Percentiles rank a stretch among this genome's conserved stretches.
phyloP scores from a whole-genome alignment of 2,888 invertebrate species.

The Machimus rusticus region DNA sequence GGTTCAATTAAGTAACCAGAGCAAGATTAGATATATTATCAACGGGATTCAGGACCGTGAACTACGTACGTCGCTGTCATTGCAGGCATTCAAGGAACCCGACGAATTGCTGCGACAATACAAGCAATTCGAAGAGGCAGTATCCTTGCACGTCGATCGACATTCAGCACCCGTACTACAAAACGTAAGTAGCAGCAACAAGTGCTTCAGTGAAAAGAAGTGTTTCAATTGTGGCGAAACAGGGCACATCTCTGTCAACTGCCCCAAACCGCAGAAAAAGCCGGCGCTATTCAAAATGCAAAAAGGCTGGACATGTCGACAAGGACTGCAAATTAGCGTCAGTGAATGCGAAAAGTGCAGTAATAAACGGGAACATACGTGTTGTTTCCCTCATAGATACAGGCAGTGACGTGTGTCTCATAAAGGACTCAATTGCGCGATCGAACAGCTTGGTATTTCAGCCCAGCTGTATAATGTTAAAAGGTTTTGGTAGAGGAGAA shows the following conservation, averaged over 20 bases:
- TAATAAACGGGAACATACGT: neutral
- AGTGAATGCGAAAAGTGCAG: neutral
- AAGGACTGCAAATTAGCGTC: neutral
- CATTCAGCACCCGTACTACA: neutral
- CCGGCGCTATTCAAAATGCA: neutral
- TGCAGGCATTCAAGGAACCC: neutral
- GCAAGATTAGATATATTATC: neutral
- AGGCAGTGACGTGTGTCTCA: neutral
- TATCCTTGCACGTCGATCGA: neutral
- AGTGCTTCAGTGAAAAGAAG: neutral
- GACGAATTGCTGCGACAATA: neutral
- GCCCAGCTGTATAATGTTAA: neutral
- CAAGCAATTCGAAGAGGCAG: neutral
- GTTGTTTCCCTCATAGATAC: neutral
- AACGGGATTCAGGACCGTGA: neutral
- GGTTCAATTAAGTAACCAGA: neutral
- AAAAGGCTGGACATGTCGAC: neutral
- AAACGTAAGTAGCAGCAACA: neutral
- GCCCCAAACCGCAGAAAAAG: neutral
- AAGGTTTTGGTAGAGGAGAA: neutral
- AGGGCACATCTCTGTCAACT: too few species aligned
- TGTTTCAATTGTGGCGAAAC: too few species aligned
- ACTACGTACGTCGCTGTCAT: neutral
- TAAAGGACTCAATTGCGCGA: neutral
- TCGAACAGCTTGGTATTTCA: neutral